Evolutionary conservation across 2,797 vertebrate genomes (phyloP).

Genomic region (Cossypha caffra): DNA sequence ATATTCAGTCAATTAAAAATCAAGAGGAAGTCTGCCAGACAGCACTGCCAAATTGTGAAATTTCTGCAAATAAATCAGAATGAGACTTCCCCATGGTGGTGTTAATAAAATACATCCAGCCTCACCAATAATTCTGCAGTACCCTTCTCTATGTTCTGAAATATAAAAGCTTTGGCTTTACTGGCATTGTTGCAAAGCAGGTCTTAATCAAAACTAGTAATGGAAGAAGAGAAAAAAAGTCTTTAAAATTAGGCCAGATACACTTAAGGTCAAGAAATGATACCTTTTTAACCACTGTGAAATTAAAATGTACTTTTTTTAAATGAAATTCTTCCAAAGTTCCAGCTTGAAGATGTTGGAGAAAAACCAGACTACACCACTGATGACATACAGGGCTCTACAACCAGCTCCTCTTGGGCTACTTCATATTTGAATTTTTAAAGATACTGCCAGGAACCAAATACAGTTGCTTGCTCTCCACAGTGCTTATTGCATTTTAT

Average conservation of each 20-base stretch:
- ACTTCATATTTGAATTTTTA: not conserved
- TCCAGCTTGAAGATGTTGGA: not conserved
- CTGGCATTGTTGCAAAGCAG: not conserved
- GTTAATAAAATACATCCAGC: not conserved
- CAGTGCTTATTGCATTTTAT: not conserved
- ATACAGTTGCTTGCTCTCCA: not conserved
- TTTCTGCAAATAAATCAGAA: not conserved
- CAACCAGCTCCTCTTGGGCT: not conserved
- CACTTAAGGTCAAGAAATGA: not conserved
- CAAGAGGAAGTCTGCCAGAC: not conserved
- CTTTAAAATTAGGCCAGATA: not conserved
- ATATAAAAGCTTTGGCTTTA: not conserved
- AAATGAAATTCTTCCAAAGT: not conserved
- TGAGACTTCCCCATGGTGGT: not conserved
- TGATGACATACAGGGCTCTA: not conserved
- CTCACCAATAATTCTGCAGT: not conserved
- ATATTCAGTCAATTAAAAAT: not conserved
- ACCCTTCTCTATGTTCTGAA: not conserved
- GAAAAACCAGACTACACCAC: not conserved
- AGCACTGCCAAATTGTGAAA: not conserved
- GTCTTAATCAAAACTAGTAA: not conserved
- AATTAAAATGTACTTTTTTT: not conserved
- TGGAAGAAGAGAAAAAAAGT: not conserved
- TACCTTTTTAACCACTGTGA: not conserved
- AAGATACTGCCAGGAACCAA: not conserved